phyloP scores from a whole-genome alignment of 2,113 vertebrate genomes.

The Macrotus californicus region DNA sequence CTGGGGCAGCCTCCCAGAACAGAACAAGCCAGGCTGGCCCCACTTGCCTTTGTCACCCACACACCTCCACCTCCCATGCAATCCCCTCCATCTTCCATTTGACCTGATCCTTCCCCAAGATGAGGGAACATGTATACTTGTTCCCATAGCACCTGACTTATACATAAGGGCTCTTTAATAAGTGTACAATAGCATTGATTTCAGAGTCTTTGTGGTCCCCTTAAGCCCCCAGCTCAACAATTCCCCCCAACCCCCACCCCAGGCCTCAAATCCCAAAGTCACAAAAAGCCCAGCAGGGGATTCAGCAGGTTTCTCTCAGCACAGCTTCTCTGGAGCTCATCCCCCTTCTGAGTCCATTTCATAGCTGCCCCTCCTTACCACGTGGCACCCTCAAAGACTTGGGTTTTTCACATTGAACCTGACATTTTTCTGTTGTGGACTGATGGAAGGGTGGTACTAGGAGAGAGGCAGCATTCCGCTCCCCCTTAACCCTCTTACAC shows the following conservation, averaged over 20 bases:
- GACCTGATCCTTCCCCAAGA: background rate
- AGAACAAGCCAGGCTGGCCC: background rate
- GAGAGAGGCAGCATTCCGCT: background rate
- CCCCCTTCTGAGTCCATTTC: background rate
- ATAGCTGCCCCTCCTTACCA: background rate
- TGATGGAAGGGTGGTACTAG: background rate
- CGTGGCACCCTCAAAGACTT: background rate
- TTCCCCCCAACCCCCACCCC: background rate
- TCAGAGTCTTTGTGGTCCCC: background rate
- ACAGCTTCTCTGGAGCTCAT: background rate
- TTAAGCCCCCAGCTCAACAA: background rate
- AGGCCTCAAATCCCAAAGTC: background rate
- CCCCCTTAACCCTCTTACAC: accelerated
- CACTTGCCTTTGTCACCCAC: background rate
- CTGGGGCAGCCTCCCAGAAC: background rate
- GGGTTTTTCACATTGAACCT: background rate
- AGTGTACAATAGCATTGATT: background rate
- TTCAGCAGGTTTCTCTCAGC: background rate
- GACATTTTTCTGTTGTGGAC: background rate
- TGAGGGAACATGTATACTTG: background rate
- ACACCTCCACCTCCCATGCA: background rate
- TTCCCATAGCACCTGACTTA: background rate
- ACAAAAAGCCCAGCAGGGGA: background rate
- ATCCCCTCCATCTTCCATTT: background rate
- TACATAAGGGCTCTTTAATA: background rate